These are phyloP conservation scores for Bombus pascuorum DNA, from an alignment of 1,140 invertebrate species.

Conservation along the genomic window DNA sequence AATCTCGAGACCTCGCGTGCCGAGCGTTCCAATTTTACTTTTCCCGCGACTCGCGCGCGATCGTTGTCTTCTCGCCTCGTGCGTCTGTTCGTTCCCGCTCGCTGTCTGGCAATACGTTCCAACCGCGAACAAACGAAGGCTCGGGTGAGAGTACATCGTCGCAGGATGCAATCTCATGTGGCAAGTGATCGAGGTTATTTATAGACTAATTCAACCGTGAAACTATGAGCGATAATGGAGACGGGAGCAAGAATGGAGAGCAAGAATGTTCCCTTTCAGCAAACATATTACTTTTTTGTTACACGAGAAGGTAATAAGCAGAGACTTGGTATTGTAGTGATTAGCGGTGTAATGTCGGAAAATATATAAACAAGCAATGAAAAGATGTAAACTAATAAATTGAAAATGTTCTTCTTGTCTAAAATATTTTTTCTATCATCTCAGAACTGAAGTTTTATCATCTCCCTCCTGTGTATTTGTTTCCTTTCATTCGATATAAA, in stretches of 20 bases:
- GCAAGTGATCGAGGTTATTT: conserved; percentile 35
- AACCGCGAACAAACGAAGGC: neutral
- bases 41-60: conserved; percentile 43
- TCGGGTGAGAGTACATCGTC: neutral
- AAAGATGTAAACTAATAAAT: too few relatives aligned
- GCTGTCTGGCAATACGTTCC: conserved; percentile 15
- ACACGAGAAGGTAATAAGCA: neutral
- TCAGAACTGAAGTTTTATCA: neutral
- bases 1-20: conserved; percentile 60
- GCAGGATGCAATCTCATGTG: neutral
- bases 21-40: conserved; percentile 66
- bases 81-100: neutral
- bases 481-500: too few relatives aligned
- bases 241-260: neutral
- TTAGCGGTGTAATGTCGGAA: neutral
- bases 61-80: conserved; percentile 16
- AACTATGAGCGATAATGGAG: conserved; percentile 44
- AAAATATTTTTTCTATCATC: too few relatives aligned
- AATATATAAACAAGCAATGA: neutral
- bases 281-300: neutral
- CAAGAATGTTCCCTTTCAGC: neutral
- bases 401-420: too few relatives aligned
- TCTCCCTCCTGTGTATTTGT: too few relatives aligned
- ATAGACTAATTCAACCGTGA: conserved; percentile 34
- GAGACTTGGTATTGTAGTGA: neutral